Evolutionary conservation across 2,113 vertebrate genomes (phyloP).

Genomic region (Leptobrachium ailaonicum): DNA sequence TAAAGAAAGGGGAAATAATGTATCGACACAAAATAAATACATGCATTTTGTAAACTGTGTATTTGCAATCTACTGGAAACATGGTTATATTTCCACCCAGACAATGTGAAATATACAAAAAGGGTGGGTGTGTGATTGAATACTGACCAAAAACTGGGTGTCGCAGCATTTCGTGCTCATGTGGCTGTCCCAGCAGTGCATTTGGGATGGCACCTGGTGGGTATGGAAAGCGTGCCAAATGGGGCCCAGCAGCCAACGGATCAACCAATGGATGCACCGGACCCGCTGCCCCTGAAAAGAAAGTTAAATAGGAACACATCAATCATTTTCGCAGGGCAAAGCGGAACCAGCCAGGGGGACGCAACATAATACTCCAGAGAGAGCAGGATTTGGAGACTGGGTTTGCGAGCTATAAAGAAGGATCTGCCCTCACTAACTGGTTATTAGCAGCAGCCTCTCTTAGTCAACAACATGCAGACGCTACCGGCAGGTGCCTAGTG

Average conservation of each 20-base stretch:
- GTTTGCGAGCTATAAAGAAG: conserved; percentile 34
- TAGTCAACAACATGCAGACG: conserved; percentile 32
- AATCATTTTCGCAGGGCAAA: background rate
- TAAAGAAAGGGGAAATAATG: too few relatives aligned
- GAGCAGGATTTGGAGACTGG: conserved; percentile 42
- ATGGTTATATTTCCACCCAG: too few relatives aligned
- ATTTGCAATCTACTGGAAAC: too few relatives aligned
- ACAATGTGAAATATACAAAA: too few relatives aligned
- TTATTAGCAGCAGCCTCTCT: conserved; percentile 15
- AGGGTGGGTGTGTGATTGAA: too few relatives aligned
- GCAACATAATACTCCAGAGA: conserved; percentile 17
- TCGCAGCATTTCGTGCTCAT: conserved; percentile 97
- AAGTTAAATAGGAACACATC: background rate
- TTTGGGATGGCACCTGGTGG: conserved; percentile 93
- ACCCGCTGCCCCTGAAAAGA: conserved; percentile 80
- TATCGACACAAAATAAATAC: too few relatives aligned
- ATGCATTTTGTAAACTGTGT: too few relatives aligned
- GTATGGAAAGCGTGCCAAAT: conserved; percentile 93
- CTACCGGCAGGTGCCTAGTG: background rate
- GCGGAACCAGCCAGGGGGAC: background rate
- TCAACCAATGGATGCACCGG: conserved; percentile 88
- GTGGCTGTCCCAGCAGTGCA: conserved; percentile 87
- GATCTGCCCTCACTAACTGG: conserved; percentile 45
- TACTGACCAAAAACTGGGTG: conserved; percentile 93
- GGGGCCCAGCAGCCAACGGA: conserved; percentile 86